Evolutionary conservation across 1,140 invertebrate genomes (phyloP), one percentile per base, ranked within the genome.

Genomic region (Spodoptera frugiperda): DNA sequence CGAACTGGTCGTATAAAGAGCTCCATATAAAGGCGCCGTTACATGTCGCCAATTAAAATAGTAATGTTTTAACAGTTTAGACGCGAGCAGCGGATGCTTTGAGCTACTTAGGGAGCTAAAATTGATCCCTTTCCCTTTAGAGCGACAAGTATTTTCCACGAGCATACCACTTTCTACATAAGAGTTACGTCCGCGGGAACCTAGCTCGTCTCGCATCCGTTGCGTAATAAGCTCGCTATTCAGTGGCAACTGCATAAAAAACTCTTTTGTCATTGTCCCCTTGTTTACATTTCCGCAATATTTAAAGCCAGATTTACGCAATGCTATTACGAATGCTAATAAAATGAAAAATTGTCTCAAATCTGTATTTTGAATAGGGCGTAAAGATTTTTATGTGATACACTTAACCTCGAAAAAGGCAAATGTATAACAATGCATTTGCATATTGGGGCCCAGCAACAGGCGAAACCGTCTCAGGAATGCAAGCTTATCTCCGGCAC

Each of bases 161-260:
- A 54, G 78, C 83, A 84, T 82, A 74, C 59, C 77, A 72, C 81
- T 86, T 86, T 83, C 84, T 82, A 78, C 21, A 51, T 65, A 61
- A 17, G 46, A 71, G 75, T 79, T 78, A 80, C 76, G 80, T 85
- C 84, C 81, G 77, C 79, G 79, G 83, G 81, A 84, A 84, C 84
- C 68, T 5, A 67, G 65, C 54, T 51, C 15, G 55, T 21, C 67
- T 76, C 44, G 74, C 74, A 76, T 82, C 80, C 76, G 78, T 83
- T 80, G 73, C 76, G 59, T 78, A 82, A 84, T 76, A 68, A 49
- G 59, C 63, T 79, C 68, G 57, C 68, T 71, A 71, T 71, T 71
- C 68, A 71, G 53, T 55, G 12, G 14, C 65, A 68, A 21, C 15
- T 49, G 55, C 48, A 48, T 67, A 48, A 65, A n/a, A 71, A 70